Base-by-base conservation (phyloP, 2,888 invertebrate species). In the Archips crataeganus region DNA sequence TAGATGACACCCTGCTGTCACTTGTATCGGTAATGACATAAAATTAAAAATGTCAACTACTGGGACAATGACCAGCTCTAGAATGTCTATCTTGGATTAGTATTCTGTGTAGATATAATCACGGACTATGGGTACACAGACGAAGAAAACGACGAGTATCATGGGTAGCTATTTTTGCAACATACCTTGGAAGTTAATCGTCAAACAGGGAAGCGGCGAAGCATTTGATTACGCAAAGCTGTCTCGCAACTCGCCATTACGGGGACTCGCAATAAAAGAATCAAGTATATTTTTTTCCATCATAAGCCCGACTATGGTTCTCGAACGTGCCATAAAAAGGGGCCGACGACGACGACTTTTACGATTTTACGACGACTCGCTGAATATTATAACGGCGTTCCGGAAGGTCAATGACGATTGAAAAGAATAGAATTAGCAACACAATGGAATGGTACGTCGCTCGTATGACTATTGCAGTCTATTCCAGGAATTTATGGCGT, bases 371-470 rank as follows among this genome's bases (percentile, higher is more conserved):
- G 69, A 75, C 81, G 77, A 82, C 81, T 77, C 77, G 75, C 76
- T 81, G 81, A 83, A 84, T 81, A 84, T 84, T 80, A 83, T 81
- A 79, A 79, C 76, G 76, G 78, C 78, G 77, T 79, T 76, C 76
- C 67, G 75, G 75, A 76, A 80, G 83, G 83, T 84, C 85, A 84
- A 86, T 86, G 85, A 84, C 82, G 81, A 80, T 78, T 78, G 81
- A 83, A 84, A 78, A 82, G 81, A 88, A 88, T 89, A 86, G 81
- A 85, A 90, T 90, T 89, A 90, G 87, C 88, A 88, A 88, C 85
- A 88, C 87, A 90, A 90, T 89, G 87, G 89, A 88, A 8, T 60
- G 6, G 89, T 89, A 90, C 85, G 86, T 88, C 87, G 81, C 77
- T 78, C 86, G 85, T 84, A 84, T 84, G 86, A 86, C 87, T 87